Conservation (phyloP, 2,113 vertebrate genomes). For the Ivindomyrus marchei region DNA sequence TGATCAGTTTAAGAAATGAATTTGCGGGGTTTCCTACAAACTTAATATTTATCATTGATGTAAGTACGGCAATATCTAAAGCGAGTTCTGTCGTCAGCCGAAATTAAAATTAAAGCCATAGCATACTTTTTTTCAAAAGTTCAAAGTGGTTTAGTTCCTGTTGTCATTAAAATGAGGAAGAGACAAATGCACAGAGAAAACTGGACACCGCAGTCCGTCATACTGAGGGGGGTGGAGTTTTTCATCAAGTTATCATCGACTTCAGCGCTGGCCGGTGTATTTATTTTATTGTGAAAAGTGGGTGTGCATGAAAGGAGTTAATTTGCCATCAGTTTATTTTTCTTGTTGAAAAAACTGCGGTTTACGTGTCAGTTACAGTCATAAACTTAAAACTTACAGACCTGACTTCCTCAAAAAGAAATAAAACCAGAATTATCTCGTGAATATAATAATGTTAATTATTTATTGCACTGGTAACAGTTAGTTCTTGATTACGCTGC, state of each 20-base stretch:
- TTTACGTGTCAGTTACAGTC: neutral
- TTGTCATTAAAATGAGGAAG: constrained; percentile 44
- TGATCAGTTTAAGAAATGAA: neutral
- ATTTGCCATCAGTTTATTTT: neutral
- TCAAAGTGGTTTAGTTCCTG: constrained; percentile 21
- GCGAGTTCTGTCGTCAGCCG: neutral
- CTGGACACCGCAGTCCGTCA: neutral
- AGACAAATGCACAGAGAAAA: constrained; percentile 12
- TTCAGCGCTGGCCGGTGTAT: neutral
- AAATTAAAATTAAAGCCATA: neutral
- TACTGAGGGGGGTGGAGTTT: neutral
- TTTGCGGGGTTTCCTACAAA: neutral
- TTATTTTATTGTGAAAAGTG: neutral
- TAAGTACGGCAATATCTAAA: neutral
- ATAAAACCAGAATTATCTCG: neutral
- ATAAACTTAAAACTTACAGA: neutral
- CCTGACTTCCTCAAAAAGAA: neutral
- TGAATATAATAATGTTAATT: neutral
- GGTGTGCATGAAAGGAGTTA: neutral
- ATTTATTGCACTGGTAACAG: neutral
- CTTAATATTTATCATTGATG: neutral
- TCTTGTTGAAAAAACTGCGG: neutral
- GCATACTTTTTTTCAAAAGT: neutral
- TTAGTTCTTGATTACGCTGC: neutral
- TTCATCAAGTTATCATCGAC: neutral